Evolutionary conservation across 2,113 vertebrate species (phyloP).

Genomic region (Sceloporus undulatus): DNA sequence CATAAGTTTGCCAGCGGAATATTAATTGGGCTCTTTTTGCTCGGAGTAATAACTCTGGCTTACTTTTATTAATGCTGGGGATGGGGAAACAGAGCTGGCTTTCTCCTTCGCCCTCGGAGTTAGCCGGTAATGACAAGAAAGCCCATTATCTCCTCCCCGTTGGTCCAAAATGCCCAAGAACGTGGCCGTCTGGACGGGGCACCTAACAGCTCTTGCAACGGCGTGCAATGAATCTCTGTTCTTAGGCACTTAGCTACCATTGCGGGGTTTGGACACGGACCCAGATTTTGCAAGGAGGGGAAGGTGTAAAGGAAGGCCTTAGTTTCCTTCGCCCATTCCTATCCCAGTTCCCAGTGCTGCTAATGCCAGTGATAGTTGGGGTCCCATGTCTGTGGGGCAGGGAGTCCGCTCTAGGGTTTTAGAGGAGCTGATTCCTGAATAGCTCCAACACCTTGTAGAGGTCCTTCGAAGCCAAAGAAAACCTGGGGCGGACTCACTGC

Average conservation of each 20-base stretch:
- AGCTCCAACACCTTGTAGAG: too few relatives aligned
- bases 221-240: too few relatives aligned
- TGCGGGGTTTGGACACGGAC: neutral
- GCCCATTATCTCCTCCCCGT: neutral
- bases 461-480: too few relatives aligned
- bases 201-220: neutral
- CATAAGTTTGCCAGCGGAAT: neutral
- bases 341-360: too few relatives aligned
- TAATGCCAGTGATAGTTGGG: too few relatives aligned
- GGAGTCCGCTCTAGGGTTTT: too few relatives aligned
- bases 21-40: conserved; percentile 3
- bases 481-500: too few relatives aligned
- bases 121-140: neutral
- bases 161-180: neutral
- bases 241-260: neutral
- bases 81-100: neutral
- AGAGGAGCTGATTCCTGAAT: too few relatives aligned
- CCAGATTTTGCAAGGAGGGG: neutral
- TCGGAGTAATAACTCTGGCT: neutral
- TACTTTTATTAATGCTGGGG: neutral
- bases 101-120: neutral
- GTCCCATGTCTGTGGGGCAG: too few relatives aligned
- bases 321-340: too few relatives aligned
- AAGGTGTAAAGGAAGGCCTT: too few relatives aligned
- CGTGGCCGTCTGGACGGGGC: neutral